phyloP scores from a whole-genome alignment of 2,113 vertebrate species.

The Sinocyclocheilus anophthalmus region DNA sequence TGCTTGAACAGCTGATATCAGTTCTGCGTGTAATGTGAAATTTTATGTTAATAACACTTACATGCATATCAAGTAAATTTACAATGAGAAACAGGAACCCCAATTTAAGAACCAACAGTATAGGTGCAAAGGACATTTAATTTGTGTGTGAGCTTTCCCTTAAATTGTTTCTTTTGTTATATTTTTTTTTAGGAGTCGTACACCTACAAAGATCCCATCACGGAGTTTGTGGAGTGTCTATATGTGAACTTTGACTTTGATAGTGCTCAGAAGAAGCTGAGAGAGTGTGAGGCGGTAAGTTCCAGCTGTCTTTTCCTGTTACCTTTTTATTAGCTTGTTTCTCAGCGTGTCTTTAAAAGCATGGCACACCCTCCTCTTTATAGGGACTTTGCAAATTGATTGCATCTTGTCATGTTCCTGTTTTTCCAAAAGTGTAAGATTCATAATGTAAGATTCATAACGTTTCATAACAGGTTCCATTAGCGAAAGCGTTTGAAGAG shows the following conservation, averaged over 20 bases:
- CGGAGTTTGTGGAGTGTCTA: slow-evolving; percentile 96
- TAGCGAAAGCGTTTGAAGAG: neutral
- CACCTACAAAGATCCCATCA: slow-evolving; percentile 95
- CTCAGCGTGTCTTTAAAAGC: neutral
- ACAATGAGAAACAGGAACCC: neutral
- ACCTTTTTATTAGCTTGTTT: slow-evolving; percentile 29
- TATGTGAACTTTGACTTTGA: slow-evolving; percentile 98
- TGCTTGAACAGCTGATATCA: neutral
- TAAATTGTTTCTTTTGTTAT: slow-evolving; percentile 6
- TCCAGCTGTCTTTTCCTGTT: slow-evolving; percentile 6
- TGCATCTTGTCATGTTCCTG: neutral
- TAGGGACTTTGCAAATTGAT: neutral
- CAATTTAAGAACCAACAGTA: neutral
- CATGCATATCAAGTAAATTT: neutral
- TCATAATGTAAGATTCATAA: slow-evolving; percentile 16
- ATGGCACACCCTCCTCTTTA: neutral
- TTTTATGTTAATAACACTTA: neutral
- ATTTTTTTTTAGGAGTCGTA: slow-evolving; percentile 81
- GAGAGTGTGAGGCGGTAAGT: slow-evolving; percentile 95
- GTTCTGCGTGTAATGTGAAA: neutral
- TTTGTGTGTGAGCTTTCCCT: neutral
- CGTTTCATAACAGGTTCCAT: neutral
- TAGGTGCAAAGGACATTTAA: neutral
- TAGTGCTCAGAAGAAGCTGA: slow-evolving; percentile 93
- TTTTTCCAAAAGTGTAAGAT: slow-evolving; percentile 15